These are phyloP conservation scores for Epiblema foenella DNA, from an alignment of 2,888 invertebrate species.

Conservation along the genomic window DNA sequence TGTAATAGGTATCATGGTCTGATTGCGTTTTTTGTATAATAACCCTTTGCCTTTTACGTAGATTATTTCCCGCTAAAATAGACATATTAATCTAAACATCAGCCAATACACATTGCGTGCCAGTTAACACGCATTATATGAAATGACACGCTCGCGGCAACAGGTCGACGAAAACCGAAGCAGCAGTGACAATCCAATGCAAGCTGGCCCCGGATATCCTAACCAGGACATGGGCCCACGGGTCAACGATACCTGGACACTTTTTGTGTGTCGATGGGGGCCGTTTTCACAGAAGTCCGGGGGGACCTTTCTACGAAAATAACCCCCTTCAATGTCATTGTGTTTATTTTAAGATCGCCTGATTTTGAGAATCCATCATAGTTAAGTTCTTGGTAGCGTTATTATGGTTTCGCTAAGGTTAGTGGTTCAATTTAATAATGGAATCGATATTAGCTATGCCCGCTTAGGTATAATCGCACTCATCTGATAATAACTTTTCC, in stretches of 20 bases:
- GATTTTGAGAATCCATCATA: constrained; percentile 19
- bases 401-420: background rate
- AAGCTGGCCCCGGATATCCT: background rate
- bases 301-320: constrained; percentile 30
- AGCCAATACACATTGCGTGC: constrained; percentile 10
- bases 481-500: too few species aligned
- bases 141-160: constrained; percentile 19
- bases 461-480: too few species aligned
- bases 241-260: background rate
- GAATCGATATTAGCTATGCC: background rate
- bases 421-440: background rate
- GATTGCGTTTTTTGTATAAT: too few species aligned
- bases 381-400: constrained; percentile 10
- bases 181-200: background rate
- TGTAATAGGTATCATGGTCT: too few species aligned
- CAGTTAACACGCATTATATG: constrained; percentile 15
- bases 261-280: constrained; percentile 17
- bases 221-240: too few species aligned
- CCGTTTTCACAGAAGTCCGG: constrained; percentile 16
- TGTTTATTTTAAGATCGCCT: constrained; percentile 25
- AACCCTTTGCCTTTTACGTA: too few species aligned
- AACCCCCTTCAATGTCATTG: constrained; percentile 32
- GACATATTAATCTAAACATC: constrained; percentile 10
- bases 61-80: background rate
- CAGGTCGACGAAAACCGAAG: constrained; percentile 17